A percentile compares a stretch with the other conserved stretches of the same genome.
These are phyloP conservation scores for Pseudonaja textilis DNA, from an alignment of 2,113 vertebrate genomes.

Conservation along the genomic window DNA sequence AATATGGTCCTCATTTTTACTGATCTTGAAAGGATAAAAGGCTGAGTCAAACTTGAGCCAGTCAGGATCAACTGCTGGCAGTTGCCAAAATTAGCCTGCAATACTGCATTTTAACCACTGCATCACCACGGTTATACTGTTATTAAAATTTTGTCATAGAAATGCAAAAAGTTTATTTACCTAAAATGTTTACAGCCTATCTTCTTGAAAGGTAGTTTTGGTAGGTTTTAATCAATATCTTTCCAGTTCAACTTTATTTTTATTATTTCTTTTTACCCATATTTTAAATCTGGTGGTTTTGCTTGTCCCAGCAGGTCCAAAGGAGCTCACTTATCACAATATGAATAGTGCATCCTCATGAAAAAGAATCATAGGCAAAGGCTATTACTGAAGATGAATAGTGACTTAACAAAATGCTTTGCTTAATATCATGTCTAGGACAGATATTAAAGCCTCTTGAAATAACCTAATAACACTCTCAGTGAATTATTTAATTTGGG, in stretches of 20 bases:
- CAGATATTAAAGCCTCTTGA: not conserved
- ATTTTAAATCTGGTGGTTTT: not conserved
- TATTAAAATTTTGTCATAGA: not conserved
- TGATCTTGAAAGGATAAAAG: not conserved
- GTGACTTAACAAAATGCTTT: not conserved
- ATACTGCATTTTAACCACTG: not conserved
- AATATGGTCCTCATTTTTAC: not conserved
- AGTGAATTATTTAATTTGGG: slow-evolving; percentile 18
- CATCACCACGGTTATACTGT: not conserved
- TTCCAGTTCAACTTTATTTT: not conserved
- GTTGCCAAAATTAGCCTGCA: not conserved
- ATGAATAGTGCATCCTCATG: rapidly evolving
- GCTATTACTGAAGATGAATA: not conserved
- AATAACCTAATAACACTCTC: slow-evolving; percentile 3
- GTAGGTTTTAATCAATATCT: not conserved
- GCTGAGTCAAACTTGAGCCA: not conserved
- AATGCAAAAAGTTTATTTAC: not conserved
- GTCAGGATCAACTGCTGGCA: not conserved
- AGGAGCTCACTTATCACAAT: slow-evolving; percentile 8
- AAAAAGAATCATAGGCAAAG: not conserved
- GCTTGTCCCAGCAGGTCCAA: not conserved
- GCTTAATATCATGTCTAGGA: not conserved
- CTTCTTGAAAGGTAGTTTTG: not conserved
- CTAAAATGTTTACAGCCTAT: not conserved
- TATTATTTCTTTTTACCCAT: not conserved